phyloP scores from a whole-genome alignment of 2,113 vertebrate species.

The Entosphenus tridentatus region DNA sequence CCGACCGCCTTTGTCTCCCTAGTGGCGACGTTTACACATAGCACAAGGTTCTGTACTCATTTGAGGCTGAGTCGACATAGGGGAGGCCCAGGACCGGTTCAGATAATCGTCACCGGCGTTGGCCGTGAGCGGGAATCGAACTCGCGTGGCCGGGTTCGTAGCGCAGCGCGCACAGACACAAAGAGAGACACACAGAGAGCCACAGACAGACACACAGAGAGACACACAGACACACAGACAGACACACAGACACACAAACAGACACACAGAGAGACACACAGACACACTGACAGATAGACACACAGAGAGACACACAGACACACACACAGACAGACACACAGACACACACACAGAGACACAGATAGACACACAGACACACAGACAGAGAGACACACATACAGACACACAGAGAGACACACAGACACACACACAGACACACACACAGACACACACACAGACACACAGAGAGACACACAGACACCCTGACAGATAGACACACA shows the following conservation, averaged over 20 bases:
- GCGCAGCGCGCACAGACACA: no score
- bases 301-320: background rate
- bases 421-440: background rate
- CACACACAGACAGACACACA: background rate
- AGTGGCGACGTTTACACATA: no score
- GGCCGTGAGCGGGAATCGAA: no score
- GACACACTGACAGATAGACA: background rate
- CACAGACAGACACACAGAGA: background rate
- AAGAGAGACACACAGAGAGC: background rate
- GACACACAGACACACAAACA: background rate
- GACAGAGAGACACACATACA: background rate
- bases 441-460: background rate
- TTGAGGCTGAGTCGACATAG: no score
- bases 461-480: background rate
- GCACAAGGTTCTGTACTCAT: no score
- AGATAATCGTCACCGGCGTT: no score
- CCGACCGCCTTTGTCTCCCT: no score
- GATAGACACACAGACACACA: background rate
- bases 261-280: background rate
- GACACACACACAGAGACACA: background rate
- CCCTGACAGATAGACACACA: background rate
- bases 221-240: background rate
- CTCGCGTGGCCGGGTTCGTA: no score
- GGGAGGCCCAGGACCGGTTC: no score
- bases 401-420: background rate